phyloP scores from a whole-genome alignment of 2,888 invertebrate species.

The Cheilosia soror region DNA sequence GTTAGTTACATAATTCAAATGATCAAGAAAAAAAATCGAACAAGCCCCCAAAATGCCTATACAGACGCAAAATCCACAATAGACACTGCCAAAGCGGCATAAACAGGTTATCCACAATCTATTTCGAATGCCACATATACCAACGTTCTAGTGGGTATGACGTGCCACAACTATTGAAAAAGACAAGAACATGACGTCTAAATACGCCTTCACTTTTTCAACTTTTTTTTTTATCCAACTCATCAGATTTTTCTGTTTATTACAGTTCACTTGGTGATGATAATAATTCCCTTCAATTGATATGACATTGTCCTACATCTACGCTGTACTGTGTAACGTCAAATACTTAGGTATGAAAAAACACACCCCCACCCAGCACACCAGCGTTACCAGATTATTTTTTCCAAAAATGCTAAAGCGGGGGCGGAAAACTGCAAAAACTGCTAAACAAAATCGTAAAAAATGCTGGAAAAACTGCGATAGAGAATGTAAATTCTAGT shows the following conservation, averaged over 20 bases:
- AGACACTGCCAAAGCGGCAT: neutral
- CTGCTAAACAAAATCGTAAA: too few species aligned
- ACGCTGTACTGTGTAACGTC: neutral
- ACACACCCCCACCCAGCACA: constrained; percentile 45
- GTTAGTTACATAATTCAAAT: too few species aligned
- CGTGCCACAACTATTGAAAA: neutral
- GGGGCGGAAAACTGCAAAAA: too few species aligned
- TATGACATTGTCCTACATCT: constrained; percentile 25
- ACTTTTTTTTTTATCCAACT: too few species aligned
- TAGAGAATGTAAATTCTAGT: too few species aligned
- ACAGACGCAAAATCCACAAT: neutral
- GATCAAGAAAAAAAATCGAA: neutral
- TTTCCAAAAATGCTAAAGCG: too few species aligned
- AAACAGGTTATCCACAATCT: constrained; percentile 29
- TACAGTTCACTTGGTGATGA: neutral
- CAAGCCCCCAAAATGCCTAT: constrained; percentile 22
- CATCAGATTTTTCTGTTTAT: neutral
- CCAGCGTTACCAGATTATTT: too few species aligned
- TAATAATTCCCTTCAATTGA: constrained; percentile 24
- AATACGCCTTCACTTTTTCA: too few species aligned
- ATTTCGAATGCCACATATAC: constrained; percentile 14
- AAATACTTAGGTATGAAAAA: neutral
- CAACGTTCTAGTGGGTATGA: neutral
- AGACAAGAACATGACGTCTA: too few species aligned
- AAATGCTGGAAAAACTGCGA: too few species aligned